Percentiles rank a stretch among this genome's conserved stretches.
phyloP scores from a whole-genome alignment of 2,797 vertebrate species.

The Mormyrops attenuatus region DNA sequence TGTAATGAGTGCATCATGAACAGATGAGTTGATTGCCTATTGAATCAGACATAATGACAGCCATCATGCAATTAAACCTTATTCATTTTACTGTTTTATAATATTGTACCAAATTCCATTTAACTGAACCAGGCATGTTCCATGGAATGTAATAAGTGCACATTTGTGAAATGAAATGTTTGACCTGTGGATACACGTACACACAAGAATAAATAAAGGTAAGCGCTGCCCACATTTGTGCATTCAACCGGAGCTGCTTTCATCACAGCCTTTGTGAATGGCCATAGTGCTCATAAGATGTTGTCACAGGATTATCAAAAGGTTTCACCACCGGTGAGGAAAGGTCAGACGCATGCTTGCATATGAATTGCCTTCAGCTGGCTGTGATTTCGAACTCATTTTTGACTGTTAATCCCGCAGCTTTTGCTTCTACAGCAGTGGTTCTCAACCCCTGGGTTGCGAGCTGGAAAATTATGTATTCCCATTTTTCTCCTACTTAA shows the following conservation, averaged over 20 bases:
- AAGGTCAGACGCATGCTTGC: not conserved
- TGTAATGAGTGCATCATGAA: not conserved
- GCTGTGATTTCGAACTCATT: not conserved
- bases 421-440: not conserved
- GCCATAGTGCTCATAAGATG: not conserved
- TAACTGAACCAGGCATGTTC: not conserved
- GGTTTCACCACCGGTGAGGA: not conserved
- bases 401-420: not conserved
- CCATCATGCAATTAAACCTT: conserved; percentile 25
- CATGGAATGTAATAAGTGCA: not conserved
- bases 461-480: not conserved
- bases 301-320: not conserved
- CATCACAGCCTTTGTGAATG: not conserved
- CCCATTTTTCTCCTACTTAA: not conserved
- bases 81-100: conserved; percentile 29
- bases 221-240: not conserved
- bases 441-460: not conserved
- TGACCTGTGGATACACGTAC: not conserved
- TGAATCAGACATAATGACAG: conserved; percentile 21
- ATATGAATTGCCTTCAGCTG: not conserved
- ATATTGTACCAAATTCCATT: conserved; percentile 7
- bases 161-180: conserved; percentile 7
- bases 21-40: conserved; percentile 24
- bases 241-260: not conserved
- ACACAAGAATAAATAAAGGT: not conserved